phyloP scores from a whole-genome alignment of 1,140 invertebrate species.

The Hylaeus anthracinus region DNA sequence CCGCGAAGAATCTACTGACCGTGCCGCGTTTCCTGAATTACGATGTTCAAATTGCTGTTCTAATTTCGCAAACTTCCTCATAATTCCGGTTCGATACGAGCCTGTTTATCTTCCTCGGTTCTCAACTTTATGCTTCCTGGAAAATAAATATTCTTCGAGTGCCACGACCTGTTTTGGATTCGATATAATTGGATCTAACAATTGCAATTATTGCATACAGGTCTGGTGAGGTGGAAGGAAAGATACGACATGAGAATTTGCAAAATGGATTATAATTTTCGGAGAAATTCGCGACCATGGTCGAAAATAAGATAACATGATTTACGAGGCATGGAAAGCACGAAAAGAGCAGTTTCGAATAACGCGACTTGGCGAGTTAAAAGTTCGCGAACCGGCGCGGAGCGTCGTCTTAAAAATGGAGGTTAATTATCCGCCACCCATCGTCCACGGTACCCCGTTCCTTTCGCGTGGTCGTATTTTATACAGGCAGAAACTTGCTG shows the following conservation, averaged over 20 bases:
- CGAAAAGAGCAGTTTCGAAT: background rate
- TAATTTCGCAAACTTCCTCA: background rate
- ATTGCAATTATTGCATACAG: too few relatives aligned
- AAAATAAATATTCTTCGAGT: too few relatives aligned
- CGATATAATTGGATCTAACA: too few relatives aligned
- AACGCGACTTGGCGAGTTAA: constrained; percentile 1
- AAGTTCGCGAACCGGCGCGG: constrained; percentile 14
- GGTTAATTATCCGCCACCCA: constrained; percentile 23
- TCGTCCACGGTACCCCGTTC: constrained; percentile 4
- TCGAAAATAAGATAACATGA: background rate
- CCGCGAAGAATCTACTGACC: too few relatives aligned
- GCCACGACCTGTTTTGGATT: too few relatives aligned
- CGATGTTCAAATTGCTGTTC: background rate
- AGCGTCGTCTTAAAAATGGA: constrained; percentile 27
- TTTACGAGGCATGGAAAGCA: too few relatives aligned
- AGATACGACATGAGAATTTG: too few relatives aligned
- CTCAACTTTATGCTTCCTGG: too few relatives aligned
- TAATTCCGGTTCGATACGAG: too few relatives aligned
- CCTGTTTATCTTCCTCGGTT: background rate
- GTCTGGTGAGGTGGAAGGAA: too few relatives aligned
- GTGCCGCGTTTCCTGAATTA: background rate
- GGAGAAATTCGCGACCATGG: background rate
- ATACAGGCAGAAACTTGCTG: constrained; percentile 15
- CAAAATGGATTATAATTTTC: background rate
- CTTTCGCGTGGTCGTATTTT: constrained; percentile 13